phyloP scores from a whole-genome alignment of 2,888 invertebrate species.

The Odontocolon sp. region DNA sequence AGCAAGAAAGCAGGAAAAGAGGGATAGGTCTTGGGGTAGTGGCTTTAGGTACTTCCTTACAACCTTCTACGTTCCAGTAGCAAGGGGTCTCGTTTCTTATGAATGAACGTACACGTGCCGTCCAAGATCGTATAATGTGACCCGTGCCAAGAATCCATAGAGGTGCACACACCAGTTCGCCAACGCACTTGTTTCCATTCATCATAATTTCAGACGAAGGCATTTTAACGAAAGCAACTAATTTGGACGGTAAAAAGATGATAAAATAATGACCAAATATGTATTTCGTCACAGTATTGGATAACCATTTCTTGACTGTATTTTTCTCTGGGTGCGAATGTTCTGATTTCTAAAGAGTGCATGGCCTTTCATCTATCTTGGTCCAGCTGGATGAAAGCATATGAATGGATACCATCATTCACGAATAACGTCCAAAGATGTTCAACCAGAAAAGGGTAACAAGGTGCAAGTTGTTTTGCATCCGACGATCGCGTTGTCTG shows the following conservation, averaged over 20 bases:
- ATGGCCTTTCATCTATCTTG: too few species aligned
- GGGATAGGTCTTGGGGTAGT: constrained; percentile 46
- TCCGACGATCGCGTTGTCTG: constrained; percentile 40
- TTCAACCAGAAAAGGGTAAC: too few species aligned
- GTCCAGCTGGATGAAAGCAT: too few species aligned
- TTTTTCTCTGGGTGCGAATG: too few species aligned
- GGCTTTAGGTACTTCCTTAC: constrained; percentile 42
- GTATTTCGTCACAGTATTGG: background rate
- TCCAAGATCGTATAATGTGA: constrained; percentile 73
- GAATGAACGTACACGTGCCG: constrained; percentile 70
- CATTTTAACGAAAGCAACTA: too few species aligned
- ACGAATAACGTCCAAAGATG: too few species aligned
- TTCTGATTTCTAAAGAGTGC: too few species aligned
- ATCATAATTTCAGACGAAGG: constrained; percentile 10
- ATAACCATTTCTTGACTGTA: too few species aligned
- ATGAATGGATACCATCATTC: too few species aligned
- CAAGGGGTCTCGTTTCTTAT: constrained; percentile 47
- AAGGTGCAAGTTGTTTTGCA: constrained; percentile 53
- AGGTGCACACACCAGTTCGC: constrained; percentile 61
- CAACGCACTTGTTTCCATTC: constrained; percentile 44
- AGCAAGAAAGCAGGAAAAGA: constrained; percentile 7
- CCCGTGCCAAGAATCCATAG: constrained; percentile 76
- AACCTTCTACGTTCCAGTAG: constrained; percentile 14
- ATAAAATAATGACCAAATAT: too few species aligned
- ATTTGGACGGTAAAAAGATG: too few species aligned